Conservation (phyloP, 2,888 invertebrate species). For the Mimachlamys varia region DNA sequence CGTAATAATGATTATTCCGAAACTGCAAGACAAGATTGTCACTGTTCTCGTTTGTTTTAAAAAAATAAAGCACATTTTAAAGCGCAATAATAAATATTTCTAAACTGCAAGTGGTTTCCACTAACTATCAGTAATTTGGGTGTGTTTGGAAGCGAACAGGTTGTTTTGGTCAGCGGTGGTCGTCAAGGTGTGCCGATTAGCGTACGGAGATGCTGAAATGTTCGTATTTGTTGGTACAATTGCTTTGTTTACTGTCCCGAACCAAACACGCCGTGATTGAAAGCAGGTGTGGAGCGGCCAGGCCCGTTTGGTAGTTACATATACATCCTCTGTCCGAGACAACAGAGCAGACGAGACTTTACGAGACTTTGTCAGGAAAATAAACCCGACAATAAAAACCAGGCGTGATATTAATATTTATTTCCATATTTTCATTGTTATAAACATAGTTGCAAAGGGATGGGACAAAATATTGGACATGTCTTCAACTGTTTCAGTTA, state of each 20-base stretch:
- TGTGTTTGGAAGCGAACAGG: background rate
- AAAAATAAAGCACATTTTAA: background rate
- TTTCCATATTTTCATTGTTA: background rate
- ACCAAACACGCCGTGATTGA: background rate
- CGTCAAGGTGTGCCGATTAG: background rate
- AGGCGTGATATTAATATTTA: background rate
- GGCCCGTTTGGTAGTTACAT: background rate
- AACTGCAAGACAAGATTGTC: background rate
- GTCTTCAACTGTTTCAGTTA: too few species aligned
- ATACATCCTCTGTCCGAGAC: conserved; percentile 12
- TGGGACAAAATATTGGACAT: too few species aligned
- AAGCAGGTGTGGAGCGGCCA: background rate
- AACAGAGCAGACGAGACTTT: background rate
- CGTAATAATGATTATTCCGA: too few species aligned
- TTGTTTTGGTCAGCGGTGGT: background rate
- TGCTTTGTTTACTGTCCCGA: background rate
- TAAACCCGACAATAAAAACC: background rate
- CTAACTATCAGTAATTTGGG: too few species aligned
- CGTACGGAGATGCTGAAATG: background rate
- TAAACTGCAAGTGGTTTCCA: too few species aligned
- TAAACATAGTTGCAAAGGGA: too few species aligned
- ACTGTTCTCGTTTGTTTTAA: background rate
- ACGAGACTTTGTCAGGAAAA: background rate
- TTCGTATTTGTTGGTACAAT: conserved; percentile 24
- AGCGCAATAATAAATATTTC: too few species aligned